Percentiles rank a stretch among this genome's conserved stretches.
Conservation (phyloP, 2,888 invertebrate species). For the Rhagonycha lutea region DNA sequence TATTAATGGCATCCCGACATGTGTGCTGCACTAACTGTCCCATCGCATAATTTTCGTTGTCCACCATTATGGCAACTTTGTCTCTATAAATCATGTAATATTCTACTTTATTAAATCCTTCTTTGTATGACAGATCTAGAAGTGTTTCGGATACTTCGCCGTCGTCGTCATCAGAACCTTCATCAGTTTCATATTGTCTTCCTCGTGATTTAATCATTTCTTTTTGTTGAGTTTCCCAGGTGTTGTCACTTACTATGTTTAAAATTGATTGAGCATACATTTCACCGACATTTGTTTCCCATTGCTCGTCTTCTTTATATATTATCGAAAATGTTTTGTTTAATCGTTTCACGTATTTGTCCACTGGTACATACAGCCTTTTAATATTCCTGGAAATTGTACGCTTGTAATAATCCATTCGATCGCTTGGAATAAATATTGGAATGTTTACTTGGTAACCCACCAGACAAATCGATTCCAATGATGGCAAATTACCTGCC, state of each 20-base stretch:
- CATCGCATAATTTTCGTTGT: constrained; percentile 70
- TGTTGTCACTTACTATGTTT: not conserved
- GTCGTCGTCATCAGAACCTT: constrained; percentile 19
- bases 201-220: not conserved
- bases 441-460: constrained; percentile 37
- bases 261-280: not conserved
- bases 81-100: constrained; percentile 65
- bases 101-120: constrained; percentile 64
- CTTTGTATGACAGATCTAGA: constrained; percentile 56
- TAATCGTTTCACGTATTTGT: constrained; percentile 23
- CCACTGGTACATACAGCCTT: constrained; percentile 25
- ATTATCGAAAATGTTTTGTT: constrained; percentile 34
- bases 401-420: constrained; percentile 29
- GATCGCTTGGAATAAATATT: constrained; percentile 45
- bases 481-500: constrained; percentile 33
- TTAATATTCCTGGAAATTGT: constrained; percentile 19
- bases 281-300: not conserved
- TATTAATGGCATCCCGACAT: constrained; percentile 66
- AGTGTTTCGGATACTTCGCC: too few species aligned
- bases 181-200: not conserved
- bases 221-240: not conserved
- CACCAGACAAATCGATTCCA: constrained; percentile 40
- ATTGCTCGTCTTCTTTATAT: constrained; percentile 24
- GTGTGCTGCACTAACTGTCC: constrained; percentile 66
- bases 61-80: constrained; percentile 64